Evolutionary conservation across 2,797 vertebrate genomes (phyloP), one percentile per base, ranked within the genome.

Genomic region (Megalops cyprinoides): DNA sequence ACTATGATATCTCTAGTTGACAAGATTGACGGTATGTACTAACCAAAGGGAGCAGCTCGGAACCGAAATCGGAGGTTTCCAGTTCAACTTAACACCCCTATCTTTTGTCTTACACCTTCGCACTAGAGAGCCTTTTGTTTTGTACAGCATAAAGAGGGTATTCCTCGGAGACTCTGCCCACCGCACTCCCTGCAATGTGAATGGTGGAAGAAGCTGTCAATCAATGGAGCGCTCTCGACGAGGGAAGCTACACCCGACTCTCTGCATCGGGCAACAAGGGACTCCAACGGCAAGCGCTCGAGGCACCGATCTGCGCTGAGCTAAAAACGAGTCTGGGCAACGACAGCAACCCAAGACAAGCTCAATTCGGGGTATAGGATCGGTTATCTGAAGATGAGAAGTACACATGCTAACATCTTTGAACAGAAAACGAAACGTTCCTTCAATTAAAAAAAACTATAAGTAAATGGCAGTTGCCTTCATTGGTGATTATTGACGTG

Each of bases 181-280:
- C 87, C 67, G 78, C 73, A 65, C n/a, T 46, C 67, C 74, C 86
- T 84, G 85, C 76, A 0, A 58, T 79, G 55, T 87, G 89, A 95
- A 87, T 95, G 92, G 94, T 85, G 81, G 81, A 4, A 15, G 2
- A 49, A 81, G 46, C 85, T 85, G 78, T 93, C 93, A 86, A 80
- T 92, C 91, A 91, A 78, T 10, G 12, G 76, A 25, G 1, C 75
- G 48, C 83, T 86, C 87, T 84, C 53, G 6, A 15, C 18, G 81
- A 85, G 87, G 91, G 85, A 86, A 90, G 89, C 88, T 90, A 93
- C 94, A 95, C 96, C 95, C 94, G 94, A 89, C 90, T 93, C 86
- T 86, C 87, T 90, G 90, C 90, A 89, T 91, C 93, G 94, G 94
- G 94, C 92, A 90, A 93, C 90, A 90, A 90, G 90, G 87, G 86